phyloP scores from a whole-genome alignment of 2,113 vertebrate genomes.

The Taurulus bubalis region DNA sequence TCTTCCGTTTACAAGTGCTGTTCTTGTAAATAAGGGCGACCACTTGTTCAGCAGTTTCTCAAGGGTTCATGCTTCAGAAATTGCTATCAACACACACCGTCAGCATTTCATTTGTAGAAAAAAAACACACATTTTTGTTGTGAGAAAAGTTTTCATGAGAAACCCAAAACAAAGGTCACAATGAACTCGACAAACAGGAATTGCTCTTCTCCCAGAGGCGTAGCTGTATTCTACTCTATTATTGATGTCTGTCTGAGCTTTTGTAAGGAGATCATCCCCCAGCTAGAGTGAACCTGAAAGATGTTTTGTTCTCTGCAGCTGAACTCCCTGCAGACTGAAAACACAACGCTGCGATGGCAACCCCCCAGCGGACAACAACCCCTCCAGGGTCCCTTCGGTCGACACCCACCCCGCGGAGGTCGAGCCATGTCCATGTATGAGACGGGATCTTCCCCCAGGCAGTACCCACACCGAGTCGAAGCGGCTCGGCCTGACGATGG shows the following conservation, averaged over 20 bases:
- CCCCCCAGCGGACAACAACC: slow-evolving; percentile 87
- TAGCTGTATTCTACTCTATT: slow-evolving; percentile 44
- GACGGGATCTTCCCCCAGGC: slow-evolving; percentile 93
- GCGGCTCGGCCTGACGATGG: slow-evolving; percentile 87
- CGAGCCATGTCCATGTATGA: slow-evolving; percentile 99
- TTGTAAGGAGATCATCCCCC: slow-evolving; percentile 47
- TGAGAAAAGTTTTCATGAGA: slow-evolving; percentile 29
- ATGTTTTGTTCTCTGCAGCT: slow-evolving; percentile 89
- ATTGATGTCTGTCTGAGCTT: slow-evolving; percentile 50
- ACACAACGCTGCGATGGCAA: slow-evolving; percentile 94
- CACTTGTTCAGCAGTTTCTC: slow-evolving; percentile 24
- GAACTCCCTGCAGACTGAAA: slow-evolving; percentile 96
- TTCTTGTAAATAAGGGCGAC: slow-evolving; percentile 56
- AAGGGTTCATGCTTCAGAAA: background rate
- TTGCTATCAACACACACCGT: slow-evolving; percentile 25
- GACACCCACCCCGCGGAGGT: slow-evolving; percentile 90
- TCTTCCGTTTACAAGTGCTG: background rate
- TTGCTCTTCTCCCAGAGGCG: slow-evolving; percentile 26
- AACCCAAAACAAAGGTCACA: slow-evolving; percentile 32
- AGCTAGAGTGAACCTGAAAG: slow-evolving; percentile 42
- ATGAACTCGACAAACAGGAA: background rate
- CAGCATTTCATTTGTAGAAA: slow-evolving; percentile 33
- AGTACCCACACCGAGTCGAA: slow-evolving; percentile 91
- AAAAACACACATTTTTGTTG: slow-evolving; percentile 26
- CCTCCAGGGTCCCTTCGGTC: slow-evolving; percentile 85